These are phyloP conservation scores for Siphonodentalium dalli DNA, from an alignment of 2,888 invertebrate genomes.

Conservation along the genomic window DNA sequence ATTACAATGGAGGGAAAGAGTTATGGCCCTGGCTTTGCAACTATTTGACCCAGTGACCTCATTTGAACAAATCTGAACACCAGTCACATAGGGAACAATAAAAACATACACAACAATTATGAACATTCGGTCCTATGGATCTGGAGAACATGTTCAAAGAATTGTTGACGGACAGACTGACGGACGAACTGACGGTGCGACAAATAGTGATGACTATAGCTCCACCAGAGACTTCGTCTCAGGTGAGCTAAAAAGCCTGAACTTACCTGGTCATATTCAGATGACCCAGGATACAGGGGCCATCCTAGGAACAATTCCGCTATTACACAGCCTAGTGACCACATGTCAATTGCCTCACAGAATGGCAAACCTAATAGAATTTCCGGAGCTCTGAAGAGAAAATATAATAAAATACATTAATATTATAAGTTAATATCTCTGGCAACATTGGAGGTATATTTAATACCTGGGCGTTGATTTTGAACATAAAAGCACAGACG, in stretches of 20 bases:
- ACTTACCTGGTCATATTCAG: constrained; percentile 86
- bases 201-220: neutral
- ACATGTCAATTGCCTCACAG: constrained; percentile 99
- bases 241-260: too few species aligned
- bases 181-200: neutral
- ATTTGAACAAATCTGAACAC: too few species aligned
- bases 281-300: constrained; percentile 98
- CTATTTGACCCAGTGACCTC: too few species aligned
- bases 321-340: constrained; percentile 99
- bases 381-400: constrained; percentile 67
- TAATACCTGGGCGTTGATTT: neutral
- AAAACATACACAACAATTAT: neutral
- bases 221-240: too few species aligned
- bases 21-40: too few species aligned
- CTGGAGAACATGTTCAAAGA: neutral
- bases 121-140: neutral
- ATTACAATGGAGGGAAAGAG: too few species aligned
- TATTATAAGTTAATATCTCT: neutral
- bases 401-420: neutral
- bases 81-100: too few species aligned
- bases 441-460: neutral
- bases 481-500: neutral
- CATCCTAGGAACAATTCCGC: constrained; percentile 99
- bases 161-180: neutral
- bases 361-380: constrained; percentile 81